Base-by-base conservation (phyloP, 53 echinoderm and acorn worm species). In the Antedon mediterranea region DNA sequence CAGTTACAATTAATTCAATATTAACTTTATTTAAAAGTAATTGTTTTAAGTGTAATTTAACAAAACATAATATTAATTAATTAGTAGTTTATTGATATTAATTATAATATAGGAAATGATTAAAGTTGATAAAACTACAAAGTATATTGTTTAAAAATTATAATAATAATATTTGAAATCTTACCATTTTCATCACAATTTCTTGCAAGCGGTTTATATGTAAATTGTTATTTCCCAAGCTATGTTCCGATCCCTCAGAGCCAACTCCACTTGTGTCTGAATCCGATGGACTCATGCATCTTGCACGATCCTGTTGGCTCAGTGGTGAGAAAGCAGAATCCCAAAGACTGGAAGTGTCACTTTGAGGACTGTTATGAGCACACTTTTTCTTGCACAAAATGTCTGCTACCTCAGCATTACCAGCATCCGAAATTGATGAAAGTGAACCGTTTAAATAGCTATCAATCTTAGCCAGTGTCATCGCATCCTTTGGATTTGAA, bases 241-340 rank as follows among this genome's bases (percentile, higher is more conserved):
- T 57, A 18, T 57, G 57, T 26, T 57, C 76, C 15, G 76, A 76
- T 20, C 76, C 28, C 13, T 28, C 32, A 0, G 93, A 93, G 78
- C 97, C 89, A 34, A 95, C 81, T 2, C 97, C 97, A 73, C 97
- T 95, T 57, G 91, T 89, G 32, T 95, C 97, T 0, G 97, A 95
- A 32, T 92, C 87, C 73, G 85, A 92, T 26, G 97, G 97, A 77
- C 97, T 95, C 14, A 86, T 80, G 34, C 91, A 87, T 41, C 91
- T 87, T 42, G 77, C 80, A 0, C 75, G 80, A 34, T 71, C 37
- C 31, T 30, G 73, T 30, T 74, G 74, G 43, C 87, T 84, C 18
- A 80, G 78, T 7, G 94, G 94, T 28, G 94, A 87, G 73, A 93
- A 93, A 43, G 88, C 90, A 34, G 82, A 87, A 34, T 88, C 90